Base-by-base conservation (phyloP, 2,113 vertebrate species). In the Balaenoptera acutorostrata region DNA sequence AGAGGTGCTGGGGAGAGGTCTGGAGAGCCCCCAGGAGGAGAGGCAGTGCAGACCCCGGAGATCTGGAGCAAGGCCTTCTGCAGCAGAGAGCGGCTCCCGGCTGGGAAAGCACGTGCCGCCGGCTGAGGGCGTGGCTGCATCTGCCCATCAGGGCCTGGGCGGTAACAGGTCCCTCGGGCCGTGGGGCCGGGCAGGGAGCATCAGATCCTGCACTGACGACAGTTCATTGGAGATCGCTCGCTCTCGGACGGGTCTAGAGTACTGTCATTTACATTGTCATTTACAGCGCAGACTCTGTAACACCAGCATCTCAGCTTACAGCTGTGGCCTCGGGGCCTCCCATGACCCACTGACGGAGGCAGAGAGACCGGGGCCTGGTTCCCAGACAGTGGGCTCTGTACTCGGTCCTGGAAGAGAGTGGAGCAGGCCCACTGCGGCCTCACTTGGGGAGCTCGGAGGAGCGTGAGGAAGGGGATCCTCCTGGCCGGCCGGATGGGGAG, bases 161-260 rank as follows among this genome's bases (percentile, higher is more conserved):
- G 1, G 41, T 33, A 31, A 11, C 18, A 8, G 15, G 36, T 77
- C 6, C 2, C 0, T n/a, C 33, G 2, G 11, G n/a, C 14, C n/a
- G 1, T 68, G 5, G 52, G 33, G 18, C 14, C 31, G 39, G n/a
- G 59, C 1, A 14, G 13, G 33, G 6, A 8, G 6, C 52, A 36
- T 33, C 49, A 61, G 7, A 41, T 15, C 1, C 5, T 55, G 41
- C n/a, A 6, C 2, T 33, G 39, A 36, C 33, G 27, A 14, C 31
- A 6, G 18, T 10, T 39, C 33, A n/a, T 4, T 49, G 7, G 31
- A 80, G 33, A 31, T n/a, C 8, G 59, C 57, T 20, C 11, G 59
- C 57, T 20, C 11, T 46, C 29, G 8, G 49, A 23, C 2, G 25
- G 31, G 66, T 20, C 41, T 52, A 6, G 52, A 55, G 39, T 10